A percentile compares a stretch with the other conserved stretches of the same genome.
phyloP scores from a whole-genome alignment of 2,113 vertebrate genomes.

The Sminthopsis crassicaudata region DNA sequence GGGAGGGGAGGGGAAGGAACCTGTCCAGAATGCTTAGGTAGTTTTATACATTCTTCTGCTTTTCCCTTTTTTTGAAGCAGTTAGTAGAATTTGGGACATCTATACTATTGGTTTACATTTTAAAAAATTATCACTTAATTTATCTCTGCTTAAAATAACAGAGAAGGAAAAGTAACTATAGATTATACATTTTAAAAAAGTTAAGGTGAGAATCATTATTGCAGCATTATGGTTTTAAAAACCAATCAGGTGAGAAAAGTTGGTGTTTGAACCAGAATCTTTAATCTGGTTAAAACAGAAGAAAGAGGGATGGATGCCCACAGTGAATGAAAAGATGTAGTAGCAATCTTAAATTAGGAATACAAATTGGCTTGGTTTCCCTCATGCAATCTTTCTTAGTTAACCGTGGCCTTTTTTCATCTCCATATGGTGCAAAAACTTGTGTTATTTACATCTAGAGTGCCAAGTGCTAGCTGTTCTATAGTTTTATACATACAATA shows the following conservation, averaged over 20 bases:
- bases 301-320: conserved; percentile 35
- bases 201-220: conserved; percentile 57
- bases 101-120: conserved; percentile 61
- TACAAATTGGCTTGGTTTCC: conserved; percentile 54
- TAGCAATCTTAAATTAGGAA: conserved; percentile 55
- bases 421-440: conserved; percentile 37
- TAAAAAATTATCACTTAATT: conserved; percentile 71
- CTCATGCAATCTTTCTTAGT: conserved; percentile 14
- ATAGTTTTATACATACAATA: conserved; percentile 42
- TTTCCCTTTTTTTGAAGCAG: conserved; percentile 65
- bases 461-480: conserved; percentile 27
- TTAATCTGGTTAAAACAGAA: conserved; percentile 56
- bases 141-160: conserved; percentile 73
- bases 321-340: conserved; percentile 64
- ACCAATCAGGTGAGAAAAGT: conserved; percentile 59
- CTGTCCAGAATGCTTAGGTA: conserved; percentile 81
- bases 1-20: no score
- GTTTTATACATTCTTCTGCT: conserved; percentile 71
- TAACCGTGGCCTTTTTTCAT: conserved; percentile 41
- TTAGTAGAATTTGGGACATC: conserved; percentile 47
- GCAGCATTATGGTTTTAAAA: conserved; percentile 64
- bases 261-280: conserved; percentile 62
- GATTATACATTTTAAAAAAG: conserved; percentile 70
- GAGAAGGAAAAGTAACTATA: conserved; percentile 51
- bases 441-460: conserved; percentile 46